Evolutionary conservation across 2,888 invertebrate species (phyloP).

Genomic region (Octonoba sinensis): DNA sequence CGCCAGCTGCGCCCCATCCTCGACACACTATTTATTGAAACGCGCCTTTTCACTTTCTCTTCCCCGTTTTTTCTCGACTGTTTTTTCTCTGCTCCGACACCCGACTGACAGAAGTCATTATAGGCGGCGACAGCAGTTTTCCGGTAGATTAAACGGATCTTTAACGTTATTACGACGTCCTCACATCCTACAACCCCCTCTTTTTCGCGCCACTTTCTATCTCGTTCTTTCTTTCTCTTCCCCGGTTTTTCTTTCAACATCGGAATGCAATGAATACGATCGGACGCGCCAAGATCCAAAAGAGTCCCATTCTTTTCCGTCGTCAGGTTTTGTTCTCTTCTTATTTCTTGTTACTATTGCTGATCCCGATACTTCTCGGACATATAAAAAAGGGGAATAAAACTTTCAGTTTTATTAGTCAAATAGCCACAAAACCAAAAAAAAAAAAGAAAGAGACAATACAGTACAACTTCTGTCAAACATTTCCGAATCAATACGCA

Average conservation of each 20-base stretch:
- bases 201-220: conserved; percentile 5
- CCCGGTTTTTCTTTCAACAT: neutral
- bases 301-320: too few relatives aligned
- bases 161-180: conserved; percentile 39
- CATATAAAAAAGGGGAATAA: too few relatives aligned
- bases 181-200: neutral
- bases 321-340: too few relatives aligned
- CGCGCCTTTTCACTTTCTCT: conserved; percentile 24
- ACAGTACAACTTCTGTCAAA: too few relatives aligned
- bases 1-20: conserved; percentile 32
- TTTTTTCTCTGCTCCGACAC: conserved; percentile 13
- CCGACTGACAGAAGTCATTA: conserved; percentile 36
- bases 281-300: too few relatives aligned
- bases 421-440: too few relatives aligned
- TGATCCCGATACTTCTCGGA: too few relatives aligned
- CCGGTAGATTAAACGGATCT: conserved; percentile 51
- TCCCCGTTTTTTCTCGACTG: neutral
- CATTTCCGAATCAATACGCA: too few relatives aligned
- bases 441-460: too few relatives aligned
- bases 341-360: too few relatives aligned
- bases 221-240: conserved; percentile 1
- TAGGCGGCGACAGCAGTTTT: conserved; percentile 39
- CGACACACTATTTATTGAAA: conserved; percentile 37
- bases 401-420: too few relatives aligned
- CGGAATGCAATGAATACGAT: conserved; percentile 4